A percentile compares a stretch with the other conserved stretches of the same genome.
Evolutionary conservation across 2,113 vertebrate genomes (phyloP).

Genomic region (Physeter macrocephalus): DNA sequence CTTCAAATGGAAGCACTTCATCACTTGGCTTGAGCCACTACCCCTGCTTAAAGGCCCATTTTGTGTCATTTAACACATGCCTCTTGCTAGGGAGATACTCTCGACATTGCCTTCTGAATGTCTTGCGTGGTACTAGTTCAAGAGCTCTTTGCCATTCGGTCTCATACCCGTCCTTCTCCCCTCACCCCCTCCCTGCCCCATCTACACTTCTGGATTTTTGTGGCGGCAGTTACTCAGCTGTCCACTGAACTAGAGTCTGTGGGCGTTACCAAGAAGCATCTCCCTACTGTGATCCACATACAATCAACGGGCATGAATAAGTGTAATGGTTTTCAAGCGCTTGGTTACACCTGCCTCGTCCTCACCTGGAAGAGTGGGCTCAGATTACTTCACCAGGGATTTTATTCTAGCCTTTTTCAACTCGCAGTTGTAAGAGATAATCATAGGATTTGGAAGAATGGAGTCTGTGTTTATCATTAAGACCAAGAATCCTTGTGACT

Average conservation of each 20-base stretch:
- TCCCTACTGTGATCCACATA: background rate
- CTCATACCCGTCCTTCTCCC: background rate
- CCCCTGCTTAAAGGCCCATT: background rate
- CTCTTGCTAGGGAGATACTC: conserved; percentile 17
- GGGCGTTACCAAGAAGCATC: background rate
- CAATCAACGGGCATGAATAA: background rate
- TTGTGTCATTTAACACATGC: conserved; percentile 29
- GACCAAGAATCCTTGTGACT: background rate
- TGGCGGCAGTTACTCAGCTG: background rate
- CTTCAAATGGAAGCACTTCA: conserved; percentile 57
- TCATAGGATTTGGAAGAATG: background rate
- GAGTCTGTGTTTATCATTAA: background rate
- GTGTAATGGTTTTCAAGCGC: background rate
- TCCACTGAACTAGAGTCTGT: background rate
- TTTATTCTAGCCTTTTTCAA: background rate
- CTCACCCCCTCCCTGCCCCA: no score
- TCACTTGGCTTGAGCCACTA: conserved; percentile 3
- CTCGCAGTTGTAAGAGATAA: background rate
- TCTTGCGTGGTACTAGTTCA: background rate
- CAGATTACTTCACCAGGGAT: background rate
- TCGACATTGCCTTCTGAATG: background rate
- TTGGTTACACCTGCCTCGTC: background rate
- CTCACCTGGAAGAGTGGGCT: background rate
- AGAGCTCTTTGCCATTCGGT: background rate
- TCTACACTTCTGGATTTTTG: background rate